Evolutionary conservation across 2,888 invertebrate species (phyloP).

Genomic region (Phalera bucephala): DNA sequence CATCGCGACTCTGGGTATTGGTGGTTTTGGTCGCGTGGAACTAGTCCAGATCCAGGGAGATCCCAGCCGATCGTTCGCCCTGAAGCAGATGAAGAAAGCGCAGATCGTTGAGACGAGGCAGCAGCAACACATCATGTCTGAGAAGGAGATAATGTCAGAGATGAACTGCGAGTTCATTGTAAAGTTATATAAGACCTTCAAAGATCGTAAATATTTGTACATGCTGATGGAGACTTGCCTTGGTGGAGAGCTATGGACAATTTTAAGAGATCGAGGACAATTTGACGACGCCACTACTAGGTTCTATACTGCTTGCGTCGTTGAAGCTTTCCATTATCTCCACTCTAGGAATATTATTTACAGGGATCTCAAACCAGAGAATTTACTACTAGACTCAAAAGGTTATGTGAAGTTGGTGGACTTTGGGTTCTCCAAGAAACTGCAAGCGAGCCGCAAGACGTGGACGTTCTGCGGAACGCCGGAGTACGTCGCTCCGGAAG

Average conservation of each 20-base stretch:
- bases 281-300: slow-evolving; percentile 97
- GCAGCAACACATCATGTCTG: slow-evolving; percentile 99
- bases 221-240: slow-evolving; percentile 99
- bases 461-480: slow-evolving; percentile 99
- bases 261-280: slow-evolving; percentile 93
- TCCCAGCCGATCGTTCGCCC: slow-evolving; percentile 84
- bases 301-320: slow-evolving; percentile 98
- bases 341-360: slow-evolving; percentile 99
- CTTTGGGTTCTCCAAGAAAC: slow-evolving; percentile 99
- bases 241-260: slow-evolving; percentile 99
- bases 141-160: slow-evolving; percentile 98
- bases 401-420: slow-evolving; percentile 99
- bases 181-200: slow-evolving; percentile 97
- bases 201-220: slow-evolving; percentile 97
- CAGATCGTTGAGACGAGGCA: slow-evolving; percentile 99
- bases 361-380: slow-evolving; percentile 96
- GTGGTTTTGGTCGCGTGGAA: slow-evolving; percentile 99
- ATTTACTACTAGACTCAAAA: slow-evolving; percentile 94
- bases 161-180: slow-evolving; percentile 98
- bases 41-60: slow-evolving; percentile 95
- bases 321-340: slow-evolving; percentile 98
- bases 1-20: slow-evolving; percentile 98
- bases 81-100: slow-evolving; percentile 99
- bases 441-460: slow-evolving; percentile 96
- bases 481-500: slow-evolving; percentile 99